A percentile compares a stretch with the other conserved stretches of the same genome.
Evolutionary conservation across 2,797 vertebrate species (phyloP).

Genomic region (Clarias platycephalus): DNA sequence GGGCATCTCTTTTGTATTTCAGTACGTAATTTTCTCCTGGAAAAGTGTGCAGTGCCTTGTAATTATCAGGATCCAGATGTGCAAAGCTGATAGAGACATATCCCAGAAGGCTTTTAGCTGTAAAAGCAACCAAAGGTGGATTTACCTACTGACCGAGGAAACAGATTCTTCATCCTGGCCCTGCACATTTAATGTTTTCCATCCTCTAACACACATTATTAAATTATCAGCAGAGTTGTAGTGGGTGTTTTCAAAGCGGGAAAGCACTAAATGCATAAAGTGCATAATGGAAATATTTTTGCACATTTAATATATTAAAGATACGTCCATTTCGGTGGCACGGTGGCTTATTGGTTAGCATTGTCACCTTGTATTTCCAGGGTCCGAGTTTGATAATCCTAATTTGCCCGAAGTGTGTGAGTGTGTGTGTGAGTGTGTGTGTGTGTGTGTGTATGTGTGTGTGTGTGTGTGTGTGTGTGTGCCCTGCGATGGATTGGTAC

Average conservation of each 20-base stretch:
- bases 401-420: no score
- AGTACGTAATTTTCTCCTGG: slow-evolving; percentile 11
- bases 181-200: neutral
- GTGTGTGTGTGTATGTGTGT: no score
- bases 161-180: neutral
- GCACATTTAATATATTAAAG: no score
- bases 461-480: no score
- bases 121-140: neutral
- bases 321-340: no score
- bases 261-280: neutral
- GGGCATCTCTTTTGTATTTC: slow-evolving; percentile 6
- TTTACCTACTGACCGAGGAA: slow-evolving; percentile 11
- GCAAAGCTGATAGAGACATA: slow-evolving; percentile 5
- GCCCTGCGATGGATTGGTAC: no score
- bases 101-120: neutral
- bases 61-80: slow-evolving; percentile 30
- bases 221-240: neutral
- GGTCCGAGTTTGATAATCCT: no score
- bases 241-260: neutral
- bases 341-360: no score
- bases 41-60: slow-evolving; percentile 8
- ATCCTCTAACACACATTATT: neutral
- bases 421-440: no score
- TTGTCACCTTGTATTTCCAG: no score
- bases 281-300: neutral